Percentiles rank a stretch among this genome's conserved stretches.
These are phyloP conservation scores for Muschampia plurimacula DNA, from an alignment of 2,888 invertebrate genomes.

Conservation along the genomic window DNA sequence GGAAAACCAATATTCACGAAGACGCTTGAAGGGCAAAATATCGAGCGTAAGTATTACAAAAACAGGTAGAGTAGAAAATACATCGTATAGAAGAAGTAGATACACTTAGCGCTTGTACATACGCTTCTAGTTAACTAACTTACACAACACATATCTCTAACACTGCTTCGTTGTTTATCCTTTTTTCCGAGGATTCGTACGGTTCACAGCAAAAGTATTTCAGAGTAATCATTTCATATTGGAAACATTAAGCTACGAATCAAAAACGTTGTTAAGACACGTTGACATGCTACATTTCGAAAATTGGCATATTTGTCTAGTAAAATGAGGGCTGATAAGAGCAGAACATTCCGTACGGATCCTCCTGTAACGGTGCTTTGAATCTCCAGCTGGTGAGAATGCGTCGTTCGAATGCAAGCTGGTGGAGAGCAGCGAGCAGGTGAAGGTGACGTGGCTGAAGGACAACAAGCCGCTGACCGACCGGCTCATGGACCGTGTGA, in stretches of 20 bases:
- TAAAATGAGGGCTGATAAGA: conserved; percentile 13
- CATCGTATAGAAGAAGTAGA: conserved; percentile 54
- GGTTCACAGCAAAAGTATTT: conserved; percentile 32
- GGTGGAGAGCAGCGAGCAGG: conserved; percentile 85
- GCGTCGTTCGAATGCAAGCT: conserved; percentile 93
- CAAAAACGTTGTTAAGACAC: conserved; percentile 24
- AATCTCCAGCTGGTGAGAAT: conserved; percentile 91
- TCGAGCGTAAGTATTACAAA: conserved; percentile 90
- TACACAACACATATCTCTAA: conserved; percentile 78
- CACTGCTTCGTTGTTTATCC: conserved; percentile 62
- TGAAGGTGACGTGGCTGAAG: conserved; percentile 93
- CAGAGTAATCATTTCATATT: conserved; percentile 9
- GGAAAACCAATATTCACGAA: conserved; percentile 90
- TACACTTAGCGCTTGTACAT: conserved; percentile 81
- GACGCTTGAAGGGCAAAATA: conserved; percentile 90
- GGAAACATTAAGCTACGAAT: not conserved
- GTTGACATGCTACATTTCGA: conserved; percentile 16
- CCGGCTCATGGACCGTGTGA: conserved; percentile 90
- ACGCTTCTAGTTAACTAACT: conserved; percentile 77
- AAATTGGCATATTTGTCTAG: conserved; percentile 35
- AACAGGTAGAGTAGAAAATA: conserved; percentile 39
- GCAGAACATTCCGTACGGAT: conserved; percentile 62
- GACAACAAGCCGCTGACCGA: conserved; percentile 94
- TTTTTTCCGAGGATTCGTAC: conserved; percentile 61
- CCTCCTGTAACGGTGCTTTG: conserved; percentile 62